Percentiles rank a stretch among this genome's conserved stretches.
These are phyloP conservation scores for Alouatta palliata DNA, from an alignment of 2,113 vertebrate species.

Conservation along the genomic window DNA sequence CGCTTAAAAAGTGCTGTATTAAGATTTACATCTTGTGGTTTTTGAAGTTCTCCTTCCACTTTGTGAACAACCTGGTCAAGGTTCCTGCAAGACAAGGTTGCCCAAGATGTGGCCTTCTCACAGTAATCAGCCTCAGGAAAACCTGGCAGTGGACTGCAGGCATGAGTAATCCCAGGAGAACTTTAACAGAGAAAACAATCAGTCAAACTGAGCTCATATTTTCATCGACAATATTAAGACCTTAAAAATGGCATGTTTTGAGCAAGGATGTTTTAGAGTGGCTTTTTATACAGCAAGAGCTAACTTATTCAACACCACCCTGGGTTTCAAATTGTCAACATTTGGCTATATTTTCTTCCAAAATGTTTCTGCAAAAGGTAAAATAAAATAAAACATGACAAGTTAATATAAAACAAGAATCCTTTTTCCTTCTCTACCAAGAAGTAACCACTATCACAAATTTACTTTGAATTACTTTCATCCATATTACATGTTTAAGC, in stretches of 20 bases:
- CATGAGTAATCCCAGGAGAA: neutral
- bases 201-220: neutral
- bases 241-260: neutral
- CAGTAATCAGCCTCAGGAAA: neutral
- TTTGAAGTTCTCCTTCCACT: neutral
- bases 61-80: no score
- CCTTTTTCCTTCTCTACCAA: neutral
- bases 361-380: neutral
- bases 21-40: neutral
- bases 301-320: neutral
- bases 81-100: neutral
- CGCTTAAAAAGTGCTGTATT: neutral
- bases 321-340: neutral
- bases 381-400: neutral
- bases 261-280: neutral
- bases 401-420: neutral
- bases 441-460: neutral
- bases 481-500: neutral
- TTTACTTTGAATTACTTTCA: neutral
- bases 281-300: neutral
- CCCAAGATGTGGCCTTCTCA: neutral
- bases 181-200: neutral
- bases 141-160: neutral
- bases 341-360: neutral
- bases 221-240: neutral